These are phyloP conservation scores for Polypterus senegalus DNA, from an alignment of 2,113 vertebrate species.

Conservation along the genomic window DNA sequence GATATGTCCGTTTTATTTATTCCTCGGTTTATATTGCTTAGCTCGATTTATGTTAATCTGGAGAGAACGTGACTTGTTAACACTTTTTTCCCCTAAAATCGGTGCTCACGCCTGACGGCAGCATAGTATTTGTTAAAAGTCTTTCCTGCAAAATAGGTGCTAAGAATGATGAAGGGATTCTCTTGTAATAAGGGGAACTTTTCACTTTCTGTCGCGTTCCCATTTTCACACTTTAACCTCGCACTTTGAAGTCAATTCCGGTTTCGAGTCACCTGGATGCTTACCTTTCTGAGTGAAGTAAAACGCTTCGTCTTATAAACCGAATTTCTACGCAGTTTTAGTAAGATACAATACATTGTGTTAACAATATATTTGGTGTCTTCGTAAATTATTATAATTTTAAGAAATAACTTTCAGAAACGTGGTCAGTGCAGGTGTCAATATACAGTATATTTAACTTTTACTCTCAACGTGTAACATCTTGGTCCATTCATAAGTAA, in stretches of 20 bases:
- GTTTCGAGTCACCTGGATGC: conserved; percentile 40
- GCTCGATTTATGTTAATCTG: conserved; percentile 12
- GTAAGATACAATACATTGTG: too few species aligned
- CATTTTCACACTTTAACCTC: conserved; percentile 54
- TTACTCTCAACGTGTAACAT: too few species aligned
- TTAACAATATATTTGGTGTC: too few species aligned
- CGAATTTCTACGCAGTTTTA: too few species aligned
- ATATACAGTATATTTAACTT: too few species aligned
- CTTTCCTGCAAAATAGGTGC: conserved; percentile 62
- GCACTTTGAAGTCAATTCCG: conserved; percentile 64
- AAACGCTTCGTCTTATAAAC: too few species aligned
- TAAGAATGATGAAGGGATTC: conserved; percentile 48
- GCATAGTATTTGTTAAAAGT: conserved; percentile 37
- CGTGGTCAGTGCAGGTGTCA: too few species aligned
- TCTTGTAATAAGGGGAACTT: conserved; percentile 39
- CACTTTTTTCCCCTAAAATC: conserved; percentile 20
- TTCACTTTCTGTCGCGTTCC: conserved; percentile 42
- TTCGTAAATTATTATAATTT: too few species aligned
- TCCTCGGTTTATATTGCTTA: too few species aligned
- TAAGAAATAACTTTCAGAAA: too few species aligned
- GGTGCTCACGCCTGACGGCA: conserved; percentile 26
- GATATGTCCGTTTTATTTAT: too few species aligned
- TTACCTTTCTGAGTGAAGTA: not conserved
- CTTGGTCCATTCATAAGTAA: too few species aligned
- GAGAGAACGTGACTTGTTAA: conserved; percentile 19